A percentile compares a stretch with the other conserved stretches of the same genome.
Evolutionary conservation across 1,140 invertebrate genomes (phyloP).

Genomic region (Psix sp.): DNA sequence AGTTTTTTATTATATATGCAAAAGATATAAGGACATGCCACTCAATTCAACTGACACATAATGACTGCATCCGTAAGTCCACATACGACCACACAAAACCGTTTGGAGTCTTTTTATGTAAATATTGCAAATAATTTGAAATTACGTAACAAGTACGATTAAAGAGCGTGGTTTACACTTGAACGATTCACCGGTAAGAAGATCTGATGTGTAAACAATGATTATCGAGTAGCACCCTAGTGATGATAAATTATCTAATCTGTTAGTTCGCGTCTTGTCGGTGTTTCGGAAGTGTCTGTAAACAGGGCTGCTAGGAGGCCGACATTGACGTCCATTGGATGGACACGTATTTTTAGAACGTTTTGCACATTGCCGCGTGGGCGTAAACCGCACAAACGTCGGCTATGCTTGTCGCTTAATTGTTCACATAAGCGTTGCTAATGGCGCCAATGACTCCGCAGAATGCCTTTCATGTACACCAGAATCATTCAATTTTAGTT

Average conservation of each 20-base stretch:
- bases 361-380: slow-evolving; percentile 42
- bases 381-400: slow-evolving; percentile 44
- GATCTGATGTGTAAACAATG: slow-evolving; percentile 31
- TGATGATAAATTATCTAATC: slow-evolving; percentile 53
- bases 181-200: slow-evolving; percentile 9
- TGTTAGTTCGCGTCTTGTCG: slow-evolving; percentile 36
- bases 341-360: slow-evolving; percentile 61
- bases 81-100: slow-evolving; percentile 12
- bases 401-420: slow-evolving; percentile 55
- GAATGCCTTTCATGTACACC: slow-evolving; percentile 48
- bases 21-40: slow-evolving; percentile 15
- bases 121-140: slow-evolving; percentile 1
- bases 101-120: neutral
- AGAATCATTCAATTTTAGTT: slow-evolving; percentile 29
- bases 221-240: slow-evolving; percentile 3
- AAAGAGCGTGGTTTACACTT: slow-evolving; percentile 12
- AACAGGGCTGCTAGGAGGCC: slow-evolving; percentile 31
- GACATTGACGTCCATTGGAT: slow-evolving; percentile 21
- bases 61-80: slow-evolving; percentile 2
- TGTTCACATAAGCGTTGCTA: slow-evolving; percentile 60
- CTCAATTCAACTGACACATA: slow-evolving; percentile 7
- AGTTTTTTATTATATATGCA: no score
- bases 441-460: slow-evolving; percentile 56
- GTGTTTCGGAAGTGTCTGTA: slow-evolving; percentile 36
- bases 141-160: slow-evolving; percentile 12